These are phyloP conservation scores for Mus spretus DNA, from an alignment of 2,797 vertebrate species.

Conservation along the genomic window DNA sequence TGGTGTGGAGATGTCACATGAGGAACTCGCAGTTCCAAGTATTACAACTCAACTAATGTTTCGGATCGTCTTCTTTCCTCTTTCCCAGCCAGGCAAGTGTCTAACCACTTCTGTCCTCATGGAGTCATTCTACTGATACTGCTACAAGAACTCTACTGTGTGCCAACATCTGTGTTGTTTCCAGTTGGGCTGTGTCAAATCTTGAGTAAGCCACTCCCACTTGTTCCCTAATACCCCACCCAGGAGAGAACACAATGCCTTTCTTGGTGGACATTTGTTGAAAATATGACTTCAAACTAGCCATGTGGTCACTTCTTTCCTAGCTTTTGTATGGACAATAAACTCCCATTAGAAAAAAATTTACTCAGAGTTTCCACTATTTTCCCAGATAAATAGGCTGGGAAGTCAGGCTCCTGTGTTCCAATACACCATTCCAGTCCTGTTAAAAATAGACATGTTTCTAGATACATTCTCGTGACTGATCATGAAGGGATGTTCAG, in stretches of 20 bases:
- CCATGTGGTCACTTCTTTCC: slow-evolving; percentile 43
- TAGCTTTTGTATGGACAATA: slow-evolving; percentile 57
- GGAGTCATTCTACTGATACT: background rate
- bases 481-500: slow-evolving; percentile 46
- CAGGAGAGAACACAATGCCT: background rate
- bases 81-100: background rate
- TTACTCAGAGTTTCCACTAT: slow-evolving; percentile 79
- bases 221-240: background rate
- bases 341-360: slow-evolving; percentile 67
- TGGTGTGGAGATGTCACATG: background rate
- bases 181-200: background rate
- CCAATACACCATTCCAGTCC: slow-evolving; percentile 68
- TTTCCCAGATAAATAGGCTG: slow-evolving; percentile 75
- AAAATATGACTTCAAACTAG: slow-evolving; percentile 36
- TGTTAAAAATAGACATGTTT: slow-evolving; percentile 78
- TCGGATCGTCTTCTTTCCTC: background rate
- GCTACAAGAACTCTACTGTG: slow-evolving; percentile 3
- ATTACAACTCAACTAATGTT: background rate
- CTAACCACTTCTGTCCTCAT: background rate
- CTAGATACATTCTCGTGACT: slow-evolving; percentile 70
- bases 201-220: background rate
- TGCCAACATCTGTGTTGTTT: slow-evolving; percentile 29
- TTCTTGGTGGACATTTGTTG: slow-evolving; percentile 17
- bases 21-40: background rate
- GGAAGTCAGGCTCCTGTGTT: slow-evolving; percentile 71